These are phyloP conservation scores for Lutra lutra DNA, from an alignment of 2,797 vertebrate species.

Conservation along the genomic window DNA sequence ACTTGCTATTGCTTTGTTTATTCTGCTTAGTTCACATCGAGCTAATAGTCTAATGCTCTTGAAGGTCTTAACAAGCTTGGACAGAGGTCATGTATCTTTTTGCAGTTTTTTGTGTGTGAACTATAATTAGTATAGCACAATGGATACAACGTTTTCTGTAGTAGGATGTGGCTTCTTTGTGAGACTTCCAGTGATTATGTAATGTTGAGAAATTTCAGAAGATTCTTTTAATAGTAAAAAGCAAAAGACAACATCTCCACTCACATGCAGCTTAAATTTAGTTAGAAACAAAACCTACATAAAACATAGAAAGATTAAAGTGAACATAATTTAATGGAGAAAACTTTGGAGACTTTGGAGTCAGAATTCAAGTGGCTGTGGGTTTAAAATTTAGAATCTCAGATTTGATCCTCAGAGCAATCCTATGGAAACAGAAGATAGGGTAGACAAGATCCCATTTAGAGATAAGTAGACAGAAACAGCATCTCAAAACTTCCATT, in stretches of 20 bases:
- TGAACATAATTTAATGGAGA: neutral
- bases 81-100: neutral
- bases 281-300: constrained; percentile 4
- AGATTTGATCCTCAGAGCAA: neutral
- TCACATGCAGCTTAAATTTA: neutral
- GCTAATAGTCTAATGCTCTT: neutral
- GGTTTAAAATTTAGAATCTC: neutral
- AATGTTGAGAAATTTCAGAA: neutral
- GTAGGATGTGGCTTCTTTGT: neutral
- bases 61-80: neutral
- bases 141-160: neutral
- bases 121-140: neutral
- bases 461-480: neutral
- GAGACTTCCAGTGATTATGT: neutral
- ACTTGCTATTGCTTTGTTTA: neutral
- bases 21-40: constrained; percentile 54
- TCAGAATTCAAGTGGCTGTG: neutral
- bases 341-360: neutral
- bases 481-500: constrained; percentile 12
- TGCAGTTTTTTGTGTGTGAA: neutral
- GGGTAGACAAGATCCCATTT: neutral
- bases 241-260: neutral
- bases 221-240: constrained; percentile 41
- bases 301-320: neutral
- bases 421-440: neutral